Evolutionary conservation across 2,113 vertebrate genomes (phyloP).

Genomic region (Hucho hucho): DNA sequence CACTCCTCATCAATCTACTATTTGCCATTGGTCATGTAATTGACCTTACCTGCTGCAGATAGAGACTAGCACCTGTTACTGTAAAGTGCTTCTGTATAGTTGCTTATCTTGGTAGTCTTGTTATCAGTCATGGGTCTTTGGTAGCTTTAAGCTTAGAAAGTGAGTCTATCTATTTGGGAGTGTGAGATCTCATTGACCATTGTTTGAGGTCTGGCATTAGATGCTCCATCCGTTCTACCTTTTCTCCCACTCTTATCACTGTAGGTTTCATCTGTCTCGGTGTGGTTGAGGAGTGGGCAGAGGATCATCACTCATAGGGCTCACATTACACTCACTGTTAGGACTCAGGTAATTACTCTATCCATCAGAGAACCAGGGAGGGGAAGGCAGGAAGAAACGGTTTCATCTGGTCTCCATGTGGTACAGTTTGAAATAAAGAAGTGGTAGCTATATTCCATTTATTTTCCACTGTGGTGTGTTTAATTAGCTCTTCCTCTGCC

Average conservation of each 20-base stretch:
- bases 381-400: neutral
- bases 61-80: too few species aligned
- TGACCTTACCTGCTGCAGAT: neutral
- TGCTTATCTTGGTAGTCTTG: neutral
- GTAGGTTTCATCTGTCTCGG: too few species aligned
- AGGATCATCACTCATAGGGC: neutral
- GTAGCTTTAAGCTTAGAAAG: neutral
- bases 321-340: neutral
- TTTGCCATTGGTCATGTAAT: too few species aligned
- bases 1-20: neutral
- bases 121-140: neutral
- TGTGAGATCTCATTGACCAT: too few species aligned
- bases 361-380: neutral
- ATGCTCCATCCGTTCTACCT: too few species aligned
- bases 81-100: neutral
- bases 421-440: neutral
- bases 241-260: too few species aligned
- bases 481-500: neutral
- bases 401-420: neutral
- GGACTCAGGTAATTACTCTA: neutral
- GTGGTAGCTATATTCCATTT: neutral
- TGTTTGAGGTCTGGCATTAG: too few species aligned
- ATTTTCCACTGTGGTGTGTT: neutral
- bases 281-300: too few species aligned
- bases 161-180: too few species aligned